Evolutionary conservation across 2,113 vertebrate genomes (phyloP).

Genomic region (Lycaon pictus): DNA sequence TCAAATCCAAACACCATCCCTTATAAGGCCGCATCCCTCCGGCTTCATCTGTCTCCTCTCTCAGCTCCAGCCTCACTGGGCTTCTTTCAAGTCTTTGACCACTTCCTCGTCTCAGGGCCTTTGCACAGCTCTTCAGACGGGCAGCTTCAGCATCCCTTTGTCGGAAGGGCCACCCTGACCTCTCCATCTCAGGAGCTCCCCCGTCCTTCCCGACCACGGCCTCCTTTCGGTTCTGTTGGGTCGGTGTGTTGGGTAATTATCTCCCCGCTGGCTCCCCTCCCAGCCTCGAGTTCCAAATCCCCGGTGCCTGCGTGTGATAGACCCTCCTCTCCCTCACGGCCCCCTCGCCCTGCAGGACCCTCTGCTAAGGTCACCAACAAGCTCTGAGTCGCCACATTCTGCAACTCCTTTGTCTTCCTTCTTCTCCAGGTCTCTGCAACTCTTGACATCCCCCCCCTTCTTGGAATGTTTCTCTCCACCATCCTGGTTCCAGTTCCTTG

Average conservation of each 20-base stretch:
- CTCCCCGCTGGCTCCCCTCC: not conserved
- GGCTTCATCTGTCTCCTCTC: conserved; percentile 22
- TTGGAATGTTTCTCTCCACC: not conserved
- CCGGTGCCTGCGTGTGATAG: not conserved
- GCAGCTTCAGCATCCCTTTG: not conserved
- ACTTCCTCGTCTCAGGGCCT: conserved; percentile 32
- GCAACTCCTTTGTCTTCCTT: not conserved
- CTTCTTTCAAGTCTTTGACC: not conserved
- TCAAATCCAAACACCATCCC: conserved; percentile 70
- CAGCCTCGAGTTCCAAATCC: not conserved
- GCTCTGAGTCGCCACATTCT: not conserved
- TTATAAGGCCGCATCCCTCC: conserved; percentile 64
- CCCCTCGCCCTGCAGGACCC: not conserved
- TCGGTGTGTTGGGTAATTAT: not conserved
- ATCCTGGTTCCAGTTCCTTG: not conserved
- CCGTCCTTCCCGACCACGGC: not conserved
- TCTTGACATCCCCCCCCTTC: not conserved
- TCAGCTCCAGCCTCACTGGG: not conserved
- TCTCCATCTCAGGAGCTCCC: not conserved
- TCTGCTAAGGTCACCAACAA: not conserved
- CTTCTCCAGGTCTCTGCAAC: not conserved
- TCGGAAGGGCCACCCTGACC: not conserved
- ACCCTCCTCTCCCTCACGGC: not conserved
- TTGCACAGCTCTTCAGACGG: not conserved
- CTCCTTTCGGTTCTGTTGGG: not conserved